A percentile compares a stretch with the other conserved stretches of the same genome.
Conservation (phyloP, 2,113 vertebrate species). For the Laterallus jamaicensis region DNA sequence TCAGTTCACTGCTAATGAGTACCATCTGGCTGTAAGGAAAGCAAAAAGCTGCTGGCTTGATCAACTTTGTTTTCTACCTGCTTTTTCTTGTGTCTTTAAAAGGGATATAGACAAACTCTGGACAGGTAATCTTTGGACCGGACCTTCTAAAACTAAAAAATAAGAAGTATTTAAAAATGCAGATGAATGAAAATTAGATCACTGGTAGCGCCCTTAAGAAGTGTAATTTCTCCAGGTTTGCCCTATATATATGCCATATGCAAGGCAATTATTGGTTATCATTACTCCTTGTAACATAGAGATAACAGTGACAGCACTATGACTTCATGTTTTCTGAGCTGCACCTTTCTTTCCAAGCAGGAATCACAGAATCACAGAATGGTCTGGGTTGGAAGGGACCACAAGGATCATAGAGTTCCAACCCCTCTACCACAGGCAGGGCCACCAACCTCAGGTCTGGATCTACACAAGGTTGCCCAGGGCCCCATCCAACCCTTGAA, state of each 20-base stretch:
- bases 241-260: not conserved
- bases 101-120: not conserved
- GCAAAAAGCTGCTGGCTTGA: not conserved
- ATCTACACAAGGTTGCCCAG: too few species aligned
- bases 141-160: not conserved
- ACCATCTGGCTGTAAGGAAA: not conserved
- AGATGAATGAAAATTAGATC: not conserved
- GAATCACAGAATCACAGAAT: too few species aligned
- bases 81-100: not conserved
- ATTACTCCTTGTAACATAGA: not conserved
- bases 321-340: too few species aligned
- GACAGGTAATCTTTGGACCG: not conserved
- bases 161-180: not conserved
- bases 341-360: not conserved
- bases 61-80: not conserved
- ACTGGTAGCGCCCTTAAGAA: not conserved
- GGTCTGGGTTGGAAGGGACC: too few species aligned
- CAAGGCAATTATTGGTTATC: not conserved
- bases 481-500: too few species aligned
- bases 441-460: too few species aligned
- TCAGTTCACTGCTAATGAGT: not conserved
- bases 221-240: not conserved
- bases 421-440: too few species aligned
- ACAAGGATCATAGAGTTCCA: too few species aligned
- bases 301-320: not conserved